phyloP scores from a whole-genome alignment of 2,888 invertebrate genomes.

The Cephalotes varians region DNA sequence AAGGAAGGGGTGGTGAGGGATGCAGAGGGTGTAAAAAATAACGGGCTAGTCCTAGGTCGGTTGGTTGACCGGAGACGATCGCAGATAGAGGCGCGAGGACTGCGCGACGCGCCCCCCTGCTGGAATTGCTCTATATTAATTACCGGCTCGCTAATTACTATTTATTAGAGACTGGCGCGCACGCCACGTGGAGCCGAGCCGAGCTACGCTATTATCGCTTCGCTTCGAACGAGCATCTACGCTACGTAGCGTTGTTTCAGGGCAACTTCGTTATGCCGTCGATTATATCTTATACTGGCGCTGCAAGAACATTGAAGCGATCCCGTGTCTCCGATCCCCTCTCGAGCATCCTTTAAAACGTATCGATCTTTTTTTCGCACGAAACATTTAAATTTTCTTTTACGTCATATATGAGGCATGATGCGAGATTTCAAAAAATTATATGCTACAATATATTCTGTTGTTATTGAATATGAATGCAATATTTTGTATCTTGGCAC shows the following conservation, averaged over 20 bases:
- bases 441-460: neutral
- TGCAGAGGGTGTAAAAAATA: neutral
- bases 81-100: conserved; percentile 9
- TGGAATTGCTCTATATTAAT: conserved; percentile 72
- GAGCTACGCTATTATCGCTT: conserved; percentile 46
- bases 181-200: conserved; percentile 46
- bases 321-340: conserved; percentile 12
- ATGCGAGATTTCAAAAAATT: neutral
- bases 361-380: neutral
- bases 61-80: conserved; percentile 35
- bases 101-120: conserved; percentile 27
- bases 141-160: conserved; percentile 75
- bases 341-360: conserved; percentile 25
- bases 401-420: neutral
- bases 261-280: conserved; percentile 45
- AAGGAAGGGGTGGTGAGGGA: neutral
- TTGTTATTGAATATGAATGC: neutral
- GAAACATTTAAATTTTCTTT: conserved; percentile 14
- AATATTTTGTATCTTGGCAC: neutral
- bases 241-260: conserved; percentile 29
- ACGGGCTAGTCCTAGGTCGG: neutral
- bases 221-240: conserved; percentile 43
- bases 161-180: conserved; percentile 72
- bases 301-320: conserved; percentile 33
- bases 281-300: conserved; percentile 57